Evolutionary conservation across 2,113 vertebrate species (phyloP).

Genomic region (Ctenomys sociabilis): DNA sequence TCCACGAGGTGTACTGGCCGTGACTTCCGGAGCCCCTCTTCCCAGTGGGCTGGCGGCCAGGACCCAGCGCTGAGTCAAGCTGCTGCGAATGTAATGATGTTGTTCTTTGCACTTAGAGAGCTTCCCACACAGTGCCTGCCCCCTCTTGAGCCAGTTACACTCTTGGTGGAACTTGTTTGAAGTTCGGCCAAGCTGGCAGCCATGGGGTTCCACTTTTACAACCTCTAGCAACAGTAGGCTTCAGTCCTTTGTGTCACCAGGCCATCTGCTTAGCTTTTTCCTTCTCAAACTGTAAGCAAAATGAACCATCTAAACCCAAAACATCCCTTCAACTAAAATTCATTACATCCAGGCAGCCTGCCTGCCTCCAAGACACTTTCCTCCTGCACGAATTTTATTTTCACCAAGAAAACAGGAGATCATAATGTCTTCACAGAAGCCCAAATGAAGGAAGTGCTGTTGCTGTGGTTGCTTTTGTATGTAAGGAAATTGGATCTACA

Average conservation of each 20-base stretch:
- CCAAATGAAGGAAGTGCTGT: not conserved
- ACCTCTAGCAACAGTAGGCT: constrained; percentile 83
- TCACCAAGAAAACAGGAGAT: not conserved
- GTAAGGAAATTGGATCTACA: not conserved
- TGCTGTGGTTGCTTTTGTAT: not conserved
- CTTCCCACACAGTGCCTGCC: constrained; percentile 73
- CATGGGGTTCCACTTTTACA: constrained; percentile 80
- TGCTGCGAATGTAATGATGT: constrained; percentile 15
- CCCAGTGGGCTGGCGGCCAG: constrained; percentile 16
- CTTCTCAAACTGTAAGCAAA: constrained; percentile 63
- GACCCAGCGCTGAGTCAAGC: constrained; percentile 65
- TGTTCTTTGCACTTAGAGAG: constrained; percentile 71
- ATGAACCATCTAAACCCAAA: constrained; percentile 21
- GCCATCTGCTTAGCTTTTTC: constrained; percentile 85
- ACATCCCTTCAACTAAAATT: not conserved
- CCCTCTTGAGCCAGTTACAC: constrained; percentile 75
- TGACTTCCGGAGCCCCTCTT: constrained; percentile 33
- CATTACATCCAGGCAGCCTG: not conserved
- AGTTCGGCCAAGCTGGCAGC: constrained; percentile 86
- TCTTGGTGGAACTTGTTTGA: constrained; percentile 82
- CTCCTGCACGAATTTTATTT: not conserved
- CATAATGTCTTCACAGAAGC: not conserved
- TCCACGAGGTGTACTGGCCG: not conserved
- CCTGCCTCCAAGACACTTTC: not conserved
- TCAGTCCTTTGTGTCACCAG: constrained; percentile 82